These are phyloP conservation scores for Eulemur rubriventer DNA, from an alignment of 2,797 vertebrate genomes.

Conservation along the genomic window DNA sequence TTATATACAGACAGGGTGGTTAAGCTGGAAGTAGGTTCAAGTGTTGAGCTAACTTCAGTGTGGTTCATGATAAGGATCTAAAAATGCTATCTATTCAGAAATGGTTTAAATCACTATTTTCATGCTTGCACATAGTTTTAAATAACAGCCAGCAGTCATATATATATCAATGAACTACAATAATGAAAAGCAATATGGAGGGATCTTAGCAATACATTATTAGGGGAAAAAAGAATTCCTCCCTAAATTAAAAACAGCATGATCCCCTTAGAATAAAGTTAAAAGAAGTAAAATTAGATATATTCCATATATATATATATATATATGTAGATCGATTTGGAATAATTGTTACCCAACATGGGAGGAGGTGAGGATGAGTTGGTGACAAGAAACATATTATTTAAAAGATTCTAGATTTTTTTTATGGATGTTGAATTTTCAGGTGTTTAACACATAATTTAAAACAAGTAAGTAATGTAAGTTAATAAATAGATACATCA, in stretches of 20 bases:
- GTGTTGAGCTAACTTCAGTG: background rate
- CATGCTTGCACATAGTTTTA: background rate
- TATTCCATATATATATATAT: background rate
- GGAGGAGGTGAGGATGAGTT: background rate
- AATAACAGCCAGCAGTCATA: background rate
- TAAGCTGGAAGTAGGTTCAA: background rate
- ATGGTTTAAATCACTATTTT: background rate
- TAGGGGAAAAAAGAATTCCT: background rate
- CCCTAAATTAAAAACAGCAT: background rate
- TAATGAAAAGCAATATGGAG: background rate
- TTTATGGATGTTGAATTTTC: background rate
- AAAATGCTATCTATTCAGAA: background rate
- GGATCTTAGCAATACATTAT: background rate
- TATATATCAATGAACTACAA: background rate
- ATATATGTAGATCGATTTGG: background rate
- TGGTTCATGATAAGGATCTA: background rate
- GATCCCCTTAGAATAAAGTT: background rate
- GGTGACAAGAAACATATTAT: background rate
- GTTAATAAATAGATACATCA: background rate
- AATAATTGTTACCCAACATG: background rate
- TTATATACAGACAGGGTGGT: fast-evolving
- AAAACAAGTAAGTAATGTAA: background rate
- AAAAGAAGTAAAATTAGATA: background rate
- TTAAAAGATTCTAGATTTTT: background rate
- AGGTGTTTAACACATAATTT: background rate